Evolutionary conservation across 92 coral and sea anemone species (phyloP), one percentile per base, ranked within the genome.

Genomic region (Actinostola sp.): DNA sequence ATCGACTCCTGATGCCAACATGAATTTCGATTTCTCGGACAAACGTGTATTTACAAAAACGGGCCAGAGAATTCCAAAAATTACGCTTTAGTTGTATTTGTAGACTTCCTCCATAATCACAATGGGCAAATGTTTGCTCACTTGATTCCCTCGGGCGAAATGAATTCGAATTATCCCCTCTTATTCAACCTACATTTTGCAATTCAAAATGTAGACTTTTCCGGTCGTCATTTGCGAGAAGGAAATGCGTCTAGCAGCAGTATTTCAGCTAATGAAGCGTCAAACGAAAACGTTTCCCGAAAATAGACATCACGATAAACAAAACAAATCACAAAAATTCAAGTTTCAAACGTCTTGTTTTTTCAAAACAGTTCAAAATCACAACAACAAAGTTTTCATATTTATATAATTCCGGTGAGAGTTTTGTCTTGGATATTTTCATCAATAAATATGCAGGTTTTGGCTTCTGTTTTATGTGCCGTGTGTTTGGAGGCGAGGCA

Each of bases 251-350:
- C 33, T 50, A 55, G 43, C 62, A 24, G 41, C n/a, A 32, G 61
- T 68, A 68, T 68, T 68, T 68, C 57, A 8, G 36, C 61, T 68
- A 51, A 68, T 50, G 43, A 33, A 51, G 42, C 74, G 74, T n/a
- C 62, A 52, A 51, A 27, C 46, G 57, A 50, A 45, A 21, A 7
- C 41, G 38, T 68, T 68, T 68, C 61, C 74, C 62, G 38, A 33
- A 50, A 50, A 68, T 50, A 51, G 50, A 38, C 74, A 10, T 16
- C 46, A 25, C 66, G 21, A 32, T 14, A 19, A 35, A 11, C 46
- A 44, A 45, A 46, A 51, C 17, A 28, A 44, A 66, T 23, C 21
- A 39, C 53, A 52, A 51, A 66, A 44, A 26, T 45, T 27, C 44
- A 13, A 66, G 15, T 13, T 66, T 26, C 23, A 7, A 46, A 1